Evolutionary conservation across 2,888 invertebrate genomes (phyloP), one percentile per base, ranked within the genome.

Genomic region (Drosophila cognata): DNA sequence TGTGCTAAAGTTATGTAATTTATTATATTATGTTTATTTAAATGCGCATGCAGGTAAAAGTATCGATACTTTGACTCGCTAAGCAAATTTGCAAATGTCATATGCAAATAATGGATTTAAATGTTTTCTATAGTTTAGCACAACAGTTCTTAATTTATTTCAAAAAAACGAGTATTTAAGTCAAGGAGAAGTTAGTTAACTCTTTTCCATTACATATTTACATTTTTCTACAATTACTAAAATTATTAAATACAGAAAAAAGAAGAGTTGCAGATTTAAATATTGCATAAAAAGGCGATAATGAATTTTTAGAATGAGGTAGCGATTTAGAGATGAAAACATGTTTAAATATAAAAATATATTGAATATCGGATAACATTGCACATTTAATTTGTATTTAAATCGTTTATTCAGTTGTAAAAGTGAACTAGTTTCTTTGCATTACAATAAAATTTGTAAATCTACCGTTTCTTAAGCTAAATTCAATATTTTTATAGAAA

Each of bases 381-480:
- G 8, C 16, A 16, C 11, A 43, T 21, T 21, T 5, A 11, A 33
- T 43, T 21, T 25, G 16, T 52, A 36, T 38, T n/a, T 36, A 36
- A 58, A 48, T 56, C 31, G 55, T 67, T 79, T 78, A 66, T 78
- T 84, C 51, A 10, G 61, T 68, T 67, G 25, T 73, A 52, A 48
- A 77, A 80, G 74, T 76, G 66, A 59, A 60, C 64, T 78, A 71
- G 52, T 56, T 65, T 52, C 8, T 25, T 72, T 67, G 72, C 38
- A 46, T 74, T 87, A 81, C 82, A 87, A 81, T 71, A 75, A 73
- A 87, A 86, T 73, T 74, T 84, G 88, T 77, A 87, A 77, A 62
- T 36, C 50, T 67, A 71, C 50, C 41, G 16, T 48, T 16, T 16
- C 85, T 80, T 77, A 82, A 74, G 57, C 73, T 84, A 76, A 64